phyloP scores from a whole-genome alignment of 2,113 vertebrate species.

The Catagonus wagneri region DNA sequence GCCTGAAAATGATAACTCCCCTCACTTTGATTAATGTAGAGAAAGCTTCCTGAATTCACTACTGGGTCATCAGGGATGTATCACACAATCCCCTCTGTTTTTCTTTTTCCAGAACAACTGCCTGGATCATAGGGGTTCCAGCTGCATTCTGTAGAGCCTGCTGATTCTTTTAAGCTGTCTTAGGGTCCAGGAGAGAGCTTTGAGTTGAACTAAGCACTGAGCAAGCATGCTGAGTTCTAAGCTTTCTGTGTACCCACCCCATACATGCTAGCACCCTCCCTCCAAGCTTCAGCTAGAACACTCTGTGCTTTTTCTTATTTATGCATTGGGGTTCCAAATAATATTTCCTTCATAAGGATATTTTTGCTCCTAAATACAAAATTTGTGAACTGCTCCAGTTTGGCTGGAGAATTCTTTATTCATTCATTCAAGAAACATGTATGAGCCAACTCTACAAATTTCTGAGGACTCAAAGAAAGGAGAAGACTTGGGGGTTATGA shows the following conservation, averaged over 20 bases:
- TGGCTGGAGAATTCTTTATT: neutral
- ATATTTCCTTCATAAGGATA: neutral
- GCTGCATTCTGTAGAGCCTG: neutral
- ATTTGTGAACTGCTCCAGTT: conserved; percentile 2
- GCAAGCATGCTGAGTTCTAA: too few species aligned
- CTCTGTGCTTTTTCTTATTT: neutral
- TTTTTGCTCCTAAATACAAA: conserved; percentile 45
- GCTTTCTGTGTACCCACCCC: neutral
- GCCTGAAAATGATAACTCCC: conserved; percentile 5
- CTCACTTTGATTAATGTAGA: conserved; percentile 58
- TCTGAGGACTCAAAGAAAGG: neutral
- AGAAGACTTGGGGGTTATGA: neutral
- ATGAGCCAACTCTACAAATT: neutral
- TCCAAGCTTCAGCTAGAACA: neutral
- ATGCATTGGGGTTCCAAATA: neutral
- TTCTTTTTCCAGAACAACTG: neutral
- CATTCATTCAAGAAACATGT: neutral
- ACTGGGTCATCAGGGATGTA: neutral
- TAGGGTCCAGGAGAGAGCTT: neutral
- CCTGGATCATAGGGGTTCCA: neutral
- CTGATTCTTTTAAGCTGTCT: neutral
- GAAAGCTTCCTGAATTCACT: conserved; percentile 41
- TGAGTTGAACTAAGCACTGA: neutral
- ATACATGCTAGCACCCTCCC: fast-evolving
- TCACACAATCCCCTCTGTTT: fast-evolving